phyloP scores from a whole-genome alignment of 2,797 vertebrate genomes.

The Poecilia gillii region DNA sequence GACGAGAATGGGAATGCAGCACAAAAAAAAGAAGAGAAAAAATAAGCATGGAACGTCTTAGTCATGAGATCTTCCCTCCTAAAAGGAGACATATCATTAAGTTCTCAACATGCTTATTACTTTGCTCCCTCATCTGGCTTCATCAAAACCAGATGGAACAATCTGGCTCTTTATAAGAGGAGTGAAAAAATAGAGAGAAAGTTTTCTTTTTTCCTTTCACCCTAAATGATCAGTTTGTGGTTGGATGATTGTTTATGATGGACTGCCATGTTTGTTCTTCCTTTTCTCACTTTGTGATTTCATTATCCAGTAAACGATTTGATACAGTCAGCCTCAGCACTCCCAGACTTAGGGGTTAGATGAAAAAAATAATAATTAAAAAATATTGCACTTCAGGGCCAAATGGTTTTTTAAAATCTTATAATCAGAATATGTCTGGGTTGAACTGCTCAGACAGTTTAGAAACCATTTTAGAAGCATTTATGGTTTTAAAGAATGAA shows the following conservation, averaged over 20 bases:
- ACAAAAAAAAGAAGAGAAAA: background rate
- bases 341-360: background rate
- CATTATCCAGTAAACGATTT: background rate
- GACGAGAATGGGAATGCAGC: slow-evolving; percentile 34
- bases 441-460: background rate
- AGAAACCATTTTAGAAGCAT: background rate
- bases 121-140: slow-evolving; percentile 58
- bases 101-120: slow-evolving; percentile 77
- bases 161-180: slow-evolving; percentile 34
- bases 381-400: background rate
- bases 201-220: slow-evolving; percentile 24
- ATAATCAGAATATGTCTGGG: background rate
- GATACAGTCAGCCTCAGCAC: background rate
- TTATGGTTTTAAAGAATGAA: background rate
- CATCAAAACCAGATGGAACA: slow-evolving; percentile 74
- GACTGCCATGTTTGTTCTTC: slow-evolving; percentile 7
- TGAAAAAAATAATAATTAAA: too few species aligned
- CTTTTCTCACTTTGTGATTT: slow-evolving; percentile 8
- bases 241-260: slow-evolving; percentile 15
- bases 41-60: slow-evolving; percentile 72
- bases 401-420: background rate
- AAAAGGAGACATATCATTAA: slow-evolving; percentile 77
- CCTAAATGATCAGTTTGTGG: slow-evolving; percentile 36
- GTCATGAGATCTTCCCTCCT: slow-evolving; percentile 68
- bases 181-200: slow-evolving; percentile 28